A percentile compares a stretch with the other conserved stretches of the same genome.
phyloP scores from a whole-genome alignment of 2,797 vertebrate genomes.

The Ceyx erithaca region DNA sequence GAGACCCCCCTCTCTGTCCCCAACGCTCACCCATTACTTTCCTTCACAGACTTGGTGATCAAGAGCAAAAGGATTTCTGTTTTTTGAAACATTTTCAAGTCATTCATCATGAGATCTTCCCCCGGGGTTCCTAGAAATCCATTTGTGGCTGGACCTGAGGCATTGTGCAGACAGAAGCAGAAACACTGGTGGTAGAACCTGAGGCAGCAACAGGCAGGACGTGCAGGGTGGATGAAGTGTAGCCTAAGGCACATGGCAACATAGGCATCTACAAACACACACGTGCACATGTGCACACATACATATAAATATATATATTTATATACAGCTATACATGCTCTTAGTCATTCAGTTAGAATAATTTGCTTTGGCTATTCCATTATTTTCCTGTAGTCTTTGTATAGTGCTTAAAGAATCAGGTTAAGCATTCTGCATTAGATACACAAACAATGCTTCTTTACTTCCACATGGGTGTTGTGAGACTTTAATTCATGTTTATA shows the following conservation, averaged over 20 bases:
- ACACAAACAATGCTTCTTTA: constrained; percentile 50
- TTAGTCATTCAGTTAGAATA: not conserved
- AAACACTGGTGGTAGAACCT: not conserved
- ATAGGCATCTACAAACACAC: not conserved
- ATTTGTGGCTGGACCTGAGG: not conserved
- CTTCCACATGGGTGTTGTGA: constrained; percentile 34
- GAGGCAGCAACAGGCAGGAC: not conserved
- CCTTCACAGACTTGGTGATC: not conserved
- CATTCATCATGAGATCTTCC: not conserved
- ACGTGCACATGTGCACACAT: rapidly evolving
- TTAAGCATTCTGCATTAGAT: constrained; percentile 45
- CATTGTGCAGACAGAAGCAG: not conserved
- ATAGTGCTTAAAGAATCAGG: constrained; percentile 33
- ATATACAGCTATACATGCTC: rapidly evolving
- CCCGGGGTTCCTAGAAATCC: not conserved
- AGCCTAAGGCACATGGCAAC: not conserved
- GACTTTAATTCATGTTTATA: constrained; percentile 70
- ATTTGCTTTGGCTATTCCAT: not conserved
- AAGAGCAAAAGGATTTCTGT: not conserved
- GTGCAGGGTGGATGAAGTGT: not conserved
- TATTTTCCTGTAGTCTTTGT: constrained; percentile 27
- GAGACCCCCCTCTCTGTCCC: not conserved
- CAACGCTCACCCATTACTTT: not conserved
- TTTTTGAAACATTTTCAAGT: not conserved
- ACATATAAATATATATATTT: too few species aligned